Evolutionary conservation across 1,140 invertebrate species (phyloP), one percentile per base, ranked within the genome.

Genomic region (Lepidurus apus): DNA sequence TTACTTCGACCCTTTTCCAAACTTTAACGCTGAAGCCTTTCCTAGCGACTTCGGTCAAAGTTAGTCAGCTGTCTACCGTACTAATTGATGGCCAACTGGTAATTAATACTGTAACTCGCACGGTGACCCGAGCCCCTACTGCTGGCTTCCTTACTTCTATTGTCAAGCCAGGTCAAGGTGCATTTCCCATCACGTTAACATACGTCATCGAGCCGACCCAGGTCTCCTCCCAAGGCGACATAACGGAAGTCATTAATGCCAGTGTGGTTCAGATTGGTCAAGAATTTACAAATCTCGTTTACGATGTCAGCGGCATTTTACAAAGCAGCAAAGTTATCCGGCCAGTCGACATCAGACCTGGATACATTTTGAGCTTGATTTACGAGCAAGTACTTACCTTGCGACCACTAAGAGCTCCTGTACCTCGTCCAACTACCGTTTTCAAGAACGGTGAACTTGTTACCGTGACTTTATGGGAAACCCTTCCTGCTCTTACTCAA

Each of bases 171-270:
- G 53, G 17, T n/a, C 17, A 21, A 7, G 53, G 53, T 65, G 53
- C 53, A 5, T n/a, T 65, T 17, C 6, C 53, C 17, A 7, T 9
- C 13, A 65, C 53, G 3, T 7, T n/a, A 21, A 65, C 53, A n/a
- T 65, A 65, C 53, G 53, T 65, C 53, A 65, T 65, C 53, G 53
- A 65, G 13, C 53, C 53, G 53, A 65, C 53, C 21, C 17, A 65
- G 21, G 53, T 65, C 1, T 65, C 53, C 21, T 65, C 53, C 53
- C 53, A 65, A 65, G 53, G 53, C 17, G 53, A 65, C 53, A 65
- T 65, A 7, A 65, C 53, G 1, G 53, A 65, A 65, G 13, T 65
- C 53, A 65, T 65, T 65, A 21, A 65, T 17, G 53, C 53, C 53
- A 65, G 53, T 21, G n/a, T 65, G 1, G 21, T 65, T 65, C 0